Evolutionary conservation across 2,888 invertebrate genomes (phyloP), one percentile per base, ranked within the genome.

Genomic region (Tetranychus piercei): DNA sequence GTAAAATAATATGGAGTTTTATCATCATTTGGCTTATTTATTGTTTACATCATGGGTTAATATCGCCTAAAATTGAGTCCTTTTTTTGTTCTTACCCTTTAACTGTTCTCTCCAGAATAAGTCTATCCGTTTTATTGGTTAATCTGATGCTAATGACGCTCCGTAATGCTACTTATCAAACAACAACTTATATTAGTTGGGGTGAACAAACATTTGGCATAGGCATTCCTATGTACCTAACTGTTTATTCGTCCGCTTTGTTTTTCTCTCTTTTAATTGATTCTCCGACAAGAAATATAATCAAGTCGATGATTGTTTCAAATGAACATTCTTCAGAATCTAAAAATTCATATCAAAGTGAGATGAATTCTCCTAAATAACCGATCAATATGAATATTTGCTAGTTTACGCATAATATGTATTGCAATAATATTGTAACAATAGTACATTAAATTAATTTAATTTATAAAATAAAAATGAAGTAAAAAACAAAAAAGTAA

Each of bases 121-220:
- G 20, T 69, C 20, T 69, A 69, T 69, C 69, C 7, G 69, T 23
- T 69, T 20, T 69, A 23, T 69, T 69, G 18, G 69, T 69, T 8
- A 69, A 69, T 69, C 22, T 69, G 11, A 18, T 69, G 6, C 6
- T 69, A 20, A 20, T 69, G 11, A 20, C n/a, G 8, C 1, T 69
- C 20, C 18, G 23, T n/a, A 69, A 69, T 69, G 18, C 69, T 6
- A 69, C 69, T 20, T 11, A n/a, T 5, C 20, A 23, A 69, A n/a
- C 69, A n/a, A 20, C 11, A 6, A 20, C 69, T n/a, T 6, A 20
- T 1, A 11, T 20, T 1, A 11, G 5, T 23, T 11, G 18, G 69
- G 20, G 18, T 9, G 23, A 69, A 11, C 18, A n/a, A 20, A 23
- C 20, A n/a, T 69, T 69, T 20, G 5, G n/a, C 20, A 7, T 20